Evolutionary conservation across 2,113 vertebrate species (phyloP).

Genomic region (Globicephala melas): DNA sequence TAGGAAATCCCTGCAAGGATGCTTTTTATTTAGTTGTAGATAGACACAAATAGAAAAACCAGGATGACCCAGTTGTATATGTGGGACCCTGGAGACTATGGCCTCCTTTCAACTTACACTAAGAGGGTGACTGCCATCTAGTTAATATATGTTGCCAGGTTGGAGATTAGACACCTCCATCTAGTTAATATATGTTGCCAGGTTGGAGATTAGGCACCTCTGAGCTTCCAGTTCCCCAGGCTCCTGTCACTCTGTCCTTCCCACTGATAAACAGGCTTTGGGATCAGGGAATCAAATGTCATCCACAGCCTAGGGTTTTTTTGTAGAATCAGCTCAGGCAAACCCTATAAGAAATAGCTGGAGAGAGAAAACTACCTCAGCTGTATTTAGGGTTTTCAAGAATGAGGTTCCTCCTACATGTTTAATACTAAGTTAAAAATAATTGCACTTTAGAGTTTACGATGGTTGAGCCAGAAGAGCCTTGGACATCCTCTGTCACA

Average conservation of each 20-base stretch:
- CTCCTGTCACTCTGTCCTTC: constrained; percentile 51
- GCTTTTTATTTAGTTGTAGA: constrained; percentile 28
- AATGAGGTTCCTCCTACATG: neutral
- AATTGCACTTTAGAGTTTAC: neutral
- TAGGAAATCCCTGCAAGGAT: constrained; percentile 32
- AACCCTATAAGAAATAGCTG: neutral
- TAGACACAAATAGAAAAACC: constrained; percentile 40
- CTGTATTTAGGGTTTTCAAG: neutral
- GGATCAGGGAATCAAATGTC: constrained; percentile 51
- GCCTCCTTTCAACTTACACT: constrained; percentile 40
- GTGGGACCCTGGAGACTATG: neutral
- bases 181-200: constrained; percentile 63
- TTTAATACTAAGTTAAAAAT: neutral
- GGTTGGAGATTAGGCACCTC: constrained; percentile 47
- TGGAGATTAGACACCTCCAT: constrained; percentile 40
- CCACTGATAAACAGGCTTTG: constrained; percentile 48
- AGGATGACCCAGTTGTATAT: constrained; percentile 25
- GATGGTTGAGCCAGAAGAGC: neutral
- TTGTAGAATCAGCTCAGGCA: neutral
- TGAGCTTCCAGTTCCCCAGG: constrained; percentile 48
- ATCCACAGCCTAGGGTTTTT: neutral
- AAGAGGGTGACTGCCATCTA: constrained; percentile 50
- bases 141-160: constrained; percentile 63
- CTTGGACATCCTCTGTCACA: neutral
- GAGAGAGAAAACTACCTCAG: neutral